A percentile compares a stretch with the other conserved stretches of the same genome.
phyloP scores from a whole-genome alignment of 2,888 invertebrate species.

The Tipula unca region DNA sequence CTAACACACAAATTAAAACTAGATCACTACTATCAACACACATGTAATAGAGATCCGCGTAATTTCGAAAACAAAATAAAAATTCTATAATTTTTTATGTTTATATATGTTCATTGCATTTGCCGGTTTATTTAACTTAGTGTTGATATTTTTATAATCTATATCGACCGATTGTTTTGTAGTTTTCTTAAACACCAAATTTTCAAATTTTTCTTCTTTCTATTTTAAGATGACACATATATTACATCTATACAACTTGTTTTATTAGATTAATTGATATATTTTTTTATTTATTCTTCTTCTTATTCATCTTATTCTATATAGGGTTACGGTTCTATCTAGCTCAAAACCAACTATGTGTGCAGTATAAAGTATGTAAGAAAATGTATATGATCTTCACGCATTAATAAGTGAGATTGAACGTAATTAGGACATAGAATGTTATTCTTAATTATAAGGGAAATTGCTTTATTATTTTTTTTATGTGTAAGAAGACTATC shows the following conservation, averaged over 20 bases:
- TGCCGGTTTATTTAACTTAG: not conserved
- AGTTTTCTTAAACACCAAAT: not conserved
- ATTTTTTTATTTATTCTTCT: not conserved
- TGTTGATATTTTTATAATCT: slow-evolving; percentile 14
- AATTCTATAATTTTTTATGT: not conserved
- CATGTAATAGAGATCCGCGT: not conserved
- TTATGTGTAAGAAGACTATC: not conserved
- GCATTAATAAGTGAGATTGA: not conserved
- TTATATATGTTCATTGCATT: not conserved
- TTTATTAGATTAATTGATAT: slow-evolving; percentile 8
- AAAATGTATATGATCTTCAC: not conserved
- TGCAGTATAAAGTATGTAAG: not conserved
- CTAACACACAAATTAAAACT: not conserved
- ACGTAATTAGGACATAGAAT: not conserved
- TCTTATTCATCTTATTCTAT: not conserved
- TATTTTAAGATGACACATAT: slow-evolving; percentile 2
- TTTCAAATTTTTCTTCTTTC: not conserved
- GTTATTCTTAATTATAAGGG: not conserved
- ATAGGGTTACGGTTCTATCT: not conserved
- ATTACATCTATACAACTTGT: not conserved
- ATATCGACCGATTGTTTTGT: not conserved
- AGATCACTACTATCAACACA: not conserved
- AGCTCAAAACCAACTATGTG: not conserved
- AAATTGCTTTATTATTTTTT: not conserved
- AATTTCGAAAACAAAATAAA: not conserved